phyloP scores from a whole-genome alignment of 2,797 vertebrate species.

The Acrossocheilus wenchowensis region DNA sequence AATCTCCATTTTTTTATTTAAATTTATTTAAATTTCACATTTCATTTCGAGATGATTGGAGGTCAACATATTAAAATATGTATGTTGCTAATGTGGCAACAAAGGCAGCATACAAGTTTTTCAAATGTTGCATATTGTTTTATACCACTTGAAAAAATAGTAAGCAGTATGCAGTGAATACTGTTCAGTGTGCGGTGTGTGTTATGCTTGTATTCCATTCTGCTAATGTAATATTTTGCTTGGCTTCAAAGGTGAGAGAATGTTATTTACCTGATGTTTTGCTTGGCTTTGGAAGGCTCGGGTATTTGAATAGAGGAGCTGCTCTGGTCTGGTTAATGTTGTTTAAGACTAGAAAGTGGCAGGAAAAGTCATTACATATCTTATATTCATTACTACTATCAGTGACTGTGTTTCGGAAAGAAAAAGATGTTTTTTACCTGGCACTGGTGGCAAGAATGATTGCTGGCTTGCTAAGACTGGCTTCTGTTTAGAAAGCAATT shows the following conservation, averaged over 20 bases:
- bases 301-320: slow-evolving; percentile 6
- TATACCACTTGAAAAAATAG: neutral
- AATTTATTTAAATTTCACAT: neutral
- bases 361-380: neutral
- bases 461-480: slow-evolving; percentile 35
- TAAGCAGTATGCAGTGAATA: neutral
- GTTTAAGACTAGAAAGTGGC: slow-evolving; percentile 24
- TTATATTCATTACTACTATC: neutral
- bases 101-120: neutral
- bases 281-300: neutral
- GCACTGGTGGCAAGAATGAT: slow-evolving; percentile 2
- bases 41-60: neutral
- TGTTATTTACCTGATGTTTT: slow-evolving; percentile 37
- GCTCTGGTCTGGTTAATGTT: slow-evolving; percentile 40
- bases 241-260: neutral
- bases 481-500: slow-evolving; percentile 47
- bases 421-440: slow-evolving; percentile 39
- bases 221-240: slow-evolving; percentile 2
- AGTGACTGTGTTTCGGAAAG: neutral
- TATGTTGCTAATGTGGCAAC: neutral
- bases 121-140: neutral
- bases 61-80: neutral
- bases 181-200: neutral
- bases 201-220: neutral
- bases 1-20: neutral